Evolutionary conservation across 2,113 vertebrate genomes (phyloP).

Genomic region (Psilopsiagon aurifrons): DNA sequence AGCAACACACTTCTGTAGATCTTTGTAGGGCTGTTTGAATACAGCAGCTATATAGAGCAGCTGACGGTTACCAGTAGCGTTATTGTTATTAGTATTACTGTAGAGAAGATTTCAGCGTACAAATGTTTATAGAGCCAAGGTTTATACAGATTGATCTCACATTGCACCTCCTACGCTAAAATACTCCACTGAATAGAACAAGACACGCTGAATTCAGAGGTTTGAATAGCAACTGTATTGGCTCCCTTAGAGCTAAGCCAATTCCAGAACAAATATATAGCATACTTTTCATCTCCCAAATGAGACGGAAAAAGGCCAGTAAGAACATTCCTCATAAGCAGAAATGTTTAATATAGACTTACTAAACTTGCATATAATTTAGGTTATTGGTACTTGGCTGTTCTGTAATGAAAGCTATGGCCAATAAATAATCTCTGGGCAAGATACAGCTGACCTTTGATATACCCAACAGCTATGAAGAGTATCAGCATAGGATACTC

Average conservation of each 20-base stretch:
- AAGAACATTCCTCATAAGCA: constrained; percentile 64
- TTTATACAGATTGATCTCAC: constrained; percentile 38
- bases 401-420: constrained; percentile 47
- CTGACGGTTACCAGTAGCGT: neutral
- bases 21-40: neutral
- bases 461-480: neutral
- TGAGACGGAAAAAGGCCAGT: constrained; percentile 64
- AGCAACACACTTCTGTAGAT: neutral
- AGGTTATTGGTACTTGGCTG: constrained; percentile 51
- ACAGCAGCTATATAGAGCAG: neutral
- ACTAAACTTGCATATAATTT: constrained; percentile 62
- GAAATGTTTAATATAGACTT: constrained; percentile 59
- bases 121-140: constrained; percentile 21
- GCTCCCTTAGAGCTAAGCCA: constrained; percentile 47
- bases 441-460: neutral
- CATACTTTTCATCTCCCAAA: constrained; percentile 64
- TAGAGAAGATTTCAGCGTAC: neutral
- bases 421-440: constrained; percentile 52
- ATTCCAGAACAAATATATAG: constrained; percentile 42
- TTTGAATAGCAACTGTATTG: constrained; percentile 55
- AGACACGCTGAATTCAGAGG: constrained; percentile 29
- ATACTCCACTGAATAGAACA: neutral
- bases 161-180: neutral
- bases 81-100: constrained; percentile 27
- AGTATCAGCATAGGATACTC: neutral